phyloP scores from a whole-genome alignment of 2,888 invertebrate species.

The Amphipyra tragopoginis region DNA sequence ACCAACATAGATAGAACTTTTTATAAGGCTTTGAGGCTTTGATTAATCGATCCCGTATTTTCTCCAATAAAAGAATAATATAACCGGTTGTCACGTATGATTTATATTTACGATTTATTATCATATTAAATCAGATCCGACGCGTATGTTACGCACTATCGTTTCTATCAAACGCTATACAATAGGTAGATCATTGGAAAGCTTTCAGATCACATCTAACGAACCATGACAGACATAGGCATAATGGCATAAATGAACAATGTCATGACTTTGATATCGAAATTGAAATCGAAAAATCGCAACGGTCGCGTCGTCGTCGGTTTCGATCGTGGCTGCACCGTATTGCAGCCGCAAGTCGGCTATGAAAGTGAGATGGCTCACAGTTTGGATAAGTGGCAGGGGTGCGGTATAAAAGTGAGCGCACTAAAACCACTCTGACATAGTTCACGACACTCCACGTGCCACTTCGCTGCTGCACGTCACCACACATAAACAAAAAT shows the following conservation, averaged over 20 bases:
- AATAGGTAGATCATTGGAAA: constrained; percentile 49
- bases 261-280: constrained; percentile 71
- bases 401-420: constrained; percentile 89
- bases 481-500: constrained; percentile 77
- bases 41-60: constrained; percentile 1
- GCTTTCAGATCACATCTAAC: constrained; percentile 52
- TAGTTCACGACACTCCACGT: constrained; percentile 85
- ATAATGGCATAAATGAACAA: constrained; percentile 54
- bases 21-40: constrained; percentile 4
- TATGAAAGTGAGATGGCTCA: constrained; percentile 87
- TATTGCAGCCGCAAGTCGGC: constrained; percentile 77
- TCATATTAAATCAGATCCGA: neutral
- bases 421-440: constrained; percentile 86
- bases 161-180: constrained; percentile 35
- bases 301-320: constrained; percentile 47
- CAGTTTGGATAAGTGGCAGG: constrained; percentile 84
- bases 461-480: constrained; percentile 78
- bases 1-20: neutral
- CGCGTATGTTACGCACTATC: constrained; percentile 11
- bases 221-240: constrained; percentile 40
- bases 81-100: constrained; percentile 3
- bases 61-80: neutral
- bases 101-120: constrained; percentile 16
- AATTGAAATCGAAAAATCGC: constrained; percentile 68
- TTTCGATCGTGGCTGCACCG: constrained; percentile 69